Percentiles rank a stretch among this genome's conserved stretches.
These are phyloP conservation scores for Tadarida brasiliensis DNA, from an alignment of 2,797 vertebrate species.

Conservation along the genomic window DNA sequence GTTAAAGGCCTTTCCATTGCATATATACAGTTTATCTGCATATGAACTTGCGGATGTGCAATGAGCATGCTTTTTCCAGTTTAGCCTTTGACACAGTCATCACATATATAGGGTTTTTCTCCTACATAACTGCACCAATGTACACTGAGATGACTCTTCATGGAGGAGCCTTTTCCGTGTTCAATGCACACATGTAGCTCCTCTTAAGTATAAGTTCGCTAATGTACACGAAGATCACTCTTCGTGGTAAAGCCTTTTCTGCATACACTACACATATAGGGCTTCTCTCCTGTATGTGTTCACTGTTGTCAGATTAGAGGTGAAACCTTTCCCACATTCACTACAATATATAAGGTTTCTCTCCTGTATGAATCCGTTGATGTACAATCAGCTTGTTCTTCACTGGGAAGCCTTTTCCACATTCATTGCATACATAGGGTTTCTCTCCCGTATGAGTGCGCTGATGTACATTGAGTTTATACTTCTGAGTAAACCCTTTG, in stretches of 20 bases:
- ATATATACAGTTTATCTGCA: not conserved
- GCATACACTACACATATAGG: constrained; percentile 55
- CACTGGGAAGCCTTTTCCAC: not conserved
- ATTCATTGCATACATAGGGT: not conserved
- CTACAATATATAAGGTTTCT: constrained; percentile 56
- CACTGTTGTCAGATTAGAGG: constrained; percentile 46
- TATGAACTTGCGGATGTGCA: not conserved
- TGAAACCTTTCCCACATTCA: constrained; percentile 67
- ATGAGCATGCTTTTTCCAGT: not conserved
- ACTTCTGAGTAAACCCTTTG: constrained; percentile 66
- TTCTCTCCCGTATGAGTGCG: constrained; percentile 64
- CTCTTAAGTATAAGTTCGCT: constrained; percentile 25
- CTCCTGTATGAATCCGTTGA: not conserved
- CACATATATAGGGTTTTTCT: not conserved
- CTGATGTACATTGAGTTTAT: constrained; percentile 59
- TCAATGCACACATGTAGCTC: constrained; percentile 20
- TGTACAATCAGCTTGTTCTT: not conserved
- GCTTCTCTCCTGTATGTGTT: constrained; percentile 72
- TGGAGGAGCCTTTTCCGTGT: not conserved
- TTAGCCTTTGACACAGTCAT: not conserved
- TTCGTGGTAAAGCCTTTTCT: constrained; percentile 60
- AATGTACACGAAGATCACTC: constrained; percentile 26
- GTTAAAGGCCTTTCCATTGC: constrained; percentile 41
- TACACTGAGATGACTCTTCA: not conserved
- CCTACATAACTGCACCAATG: not conserved